Evolutionary conservation across 1,140 invertebrate species (phyloP).

Genomic region (Lasaia peninsularis): DNA sequence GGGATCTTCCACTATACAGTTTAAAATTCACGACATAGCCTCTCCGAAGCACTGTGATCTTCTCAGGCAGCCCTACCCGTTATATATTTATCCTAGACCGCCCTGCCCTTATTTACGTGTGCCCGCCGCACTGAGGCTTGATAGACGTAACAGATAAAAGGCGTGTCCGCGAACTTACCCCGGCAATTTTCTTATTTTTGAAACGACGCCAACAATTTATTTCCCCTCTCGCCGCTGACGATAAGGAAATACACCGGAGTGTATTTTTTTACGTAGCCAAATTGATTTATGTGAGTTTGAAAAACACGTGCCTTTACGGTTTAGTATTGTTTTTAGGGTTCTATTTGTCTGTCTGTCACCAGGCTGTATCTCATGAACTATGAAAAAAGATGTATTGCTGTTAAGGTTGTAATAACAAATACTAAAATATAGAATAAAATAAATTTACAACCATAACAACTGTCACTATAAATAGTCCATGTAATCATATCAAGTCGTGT

Average conservation of each 20-base stretch:
- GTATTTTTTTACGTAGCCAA: background rate
- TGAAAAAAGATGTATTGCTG: too few species aligned
- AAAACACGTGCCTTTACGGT: background rate
- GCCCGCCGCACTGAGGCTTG: slow-evolving; percentile 42
- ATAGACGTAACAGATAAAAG: slow-evolving; percentile 73
- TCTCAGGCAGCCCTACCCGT: slow-evolving; percentile 30
- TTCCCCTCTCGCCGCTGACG: slow-evolving; percentile 29
- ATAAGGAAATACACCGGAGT: background rate
- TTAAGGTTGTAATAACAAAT: too few species aligned
- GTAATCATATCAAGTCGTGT: too few species aligned
- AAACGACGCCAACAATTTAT: slow-evolving; percentile 68
- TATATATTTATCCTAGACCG: slow-evolving; percentile 44
- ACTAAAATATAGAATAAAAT: too few species aligned
- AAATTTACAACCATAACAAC: too few species aligned
- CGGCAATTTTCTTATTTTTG: slow-evolving; percentile 62
- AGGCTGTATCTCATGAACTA: too few species aligned
- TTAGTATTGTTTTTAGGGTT: background rate
- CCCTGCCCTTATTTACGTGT: slow-evolving; percentile 51
- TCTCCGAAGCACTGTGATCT: slow-evolving; percentile 29
- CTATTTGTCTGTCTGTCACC: too few species aligned
- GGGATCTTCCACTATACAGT: too few species aligned
- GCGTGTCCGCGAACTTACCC: slow-evolving; percentile 55
- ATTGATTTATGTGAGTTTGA: background rate
- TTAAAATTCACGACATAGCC: background rate
- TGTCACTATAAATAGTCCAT: too few species aligned